Base-by-base conservation (phyloP, 2,888 invertebrate species). In the Mactromeris polynyma region DNA sequence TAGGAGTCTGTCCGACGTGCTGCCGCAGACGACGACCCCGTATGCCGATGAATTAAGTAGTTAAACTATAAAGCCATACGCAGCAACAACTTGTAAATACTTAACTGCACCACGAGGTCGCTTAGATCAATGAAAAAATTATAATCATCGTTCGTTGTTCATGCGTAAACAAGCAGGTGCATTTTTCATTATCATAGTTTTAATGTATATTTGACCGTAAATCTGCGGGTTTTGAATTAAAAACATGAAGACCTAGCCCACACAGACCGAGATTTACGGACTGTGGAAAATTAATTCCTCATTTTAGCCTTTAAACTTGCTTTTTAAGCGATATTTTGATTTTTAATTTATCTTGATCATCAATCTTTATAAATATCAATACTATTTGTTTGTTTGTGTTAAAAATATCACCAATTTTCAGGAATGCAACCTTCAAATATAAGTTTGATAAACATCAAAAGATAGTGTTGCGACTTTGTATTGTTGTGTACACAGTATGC, bases 101-200 rank as follows among this genome's bases (percentile, higher is more conserved):
- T 69, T 69, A 14, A 69, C 31, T 69, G 36, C 73, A 33, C 36
- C 73, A 19, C 36, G 36, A 36, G 31, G 11, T 4, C 73, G 36
- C 73, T 26, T 73, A 73, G 73, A 73, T 73, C 73, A 73, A 73
- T 73, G 73, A 73, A 73, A 69, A 19, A 36, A 36, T 31, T 36
- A 73, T 36, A 73, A 33, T 73, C 19, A 73, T 36, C 73, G 26
- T 33, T 33, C 14, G 19, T 26, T 73, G 33, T 73, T 73, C 73
- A 73, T 33, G 73, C 73, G 73, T 36, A 33, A 4, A 73, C 33
- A 33, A 26, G 73, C 73, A 73, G 73, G 73, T 73, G 73, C 36
- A 36, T 73, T 73, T 73, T 73, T 36, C 73, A 64, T 26, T 64
- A 64, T 26, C 9, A 26, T 26, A 11, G 6, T 9, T 58, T 58